Conservation (phyloP, 2,797 vertebrate genomes). For the Rhinophrynus dorsalis region DNA sequence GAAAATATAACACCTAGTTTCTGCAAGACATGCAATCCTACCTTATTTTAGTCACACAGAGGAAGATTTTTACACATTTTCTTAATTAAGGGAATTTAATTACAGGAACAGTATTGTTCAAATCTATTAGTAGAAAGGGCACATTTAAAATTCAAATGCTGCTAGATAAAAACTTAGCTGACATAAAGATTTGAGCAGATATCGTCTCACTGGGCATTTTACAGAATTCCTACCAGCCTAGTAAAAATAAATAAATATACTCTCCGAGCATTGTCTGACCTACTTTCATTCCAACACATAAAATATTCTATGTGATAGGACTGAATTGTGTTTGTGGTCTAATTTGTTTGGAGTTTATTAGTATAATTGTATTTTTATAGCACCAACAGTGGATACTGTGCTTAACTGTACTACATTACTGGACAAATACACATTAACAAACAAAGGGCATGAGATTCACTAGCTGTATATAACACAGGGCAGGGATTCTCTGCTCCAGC, state of each 20-base stretch:
- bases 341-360: background rate
- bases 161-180: constrained; percentile 28
- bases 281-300: constrained; percentile 7
- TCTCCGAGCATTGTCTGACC: constrained; percentile 9
- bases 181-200: background rate
- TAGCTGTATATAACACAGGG: no score
- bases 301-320: constrained; percentile 26
- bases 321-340: constrained; percentile 7
- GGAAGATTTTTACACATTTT: background rate
- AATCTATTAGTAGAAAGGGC: constrained; percentile 37
- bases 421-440: background rate
- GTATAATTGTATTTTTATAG: constrained; percentile 11
- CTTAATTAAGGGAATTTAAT: background rate
- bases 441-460: background rate
- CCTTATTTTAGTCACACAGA: background rate
- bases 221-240: constrained; percentile 9
- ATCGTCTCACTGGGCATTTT: constrained; percentile 15
- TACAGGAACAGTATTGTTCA: constrained; percentile 6
- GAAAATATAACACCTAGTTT: no score
- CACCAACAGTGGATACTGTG: background rate
- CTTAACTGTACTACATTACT: background rate
- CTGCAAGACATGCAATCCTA: no score
- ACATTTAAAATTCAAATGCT: constrained; percentile 46
- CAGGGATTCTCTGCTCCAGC: no score
- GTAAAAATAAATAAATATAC: constrained; percentile 13